Evolutionary conservation across 2,113 vertebrate species (phyloP).

Genomic region (Narcine bancroftii): DNA sequence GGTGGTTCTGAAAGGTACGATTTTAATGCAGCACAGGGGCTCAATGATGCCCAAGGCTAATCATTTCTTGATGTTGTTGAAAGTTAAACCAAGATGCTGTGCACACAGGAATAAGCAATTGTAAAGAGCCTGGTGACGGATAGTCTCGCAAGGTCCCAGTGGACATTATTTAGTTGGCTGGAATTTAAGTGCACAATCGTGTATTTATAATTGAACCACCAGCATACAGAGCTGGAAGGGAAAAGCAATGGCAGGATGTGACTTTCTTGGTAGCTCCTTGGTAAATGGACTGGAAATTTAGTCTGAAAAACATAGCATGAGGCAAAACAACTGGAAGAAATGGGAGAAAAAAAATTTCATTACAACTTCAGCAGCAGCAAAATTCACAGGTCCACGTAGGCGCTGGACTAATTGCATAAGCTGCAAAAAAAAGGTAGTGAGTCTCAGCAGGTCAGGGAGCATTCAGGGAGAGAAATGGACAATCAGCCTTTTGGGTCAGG

Average conservation of each 20-base stretch:
- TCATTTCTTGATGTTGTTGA: neutral
- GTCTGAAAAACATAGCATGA: neutral
- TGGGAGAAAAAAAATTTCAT: neutral
- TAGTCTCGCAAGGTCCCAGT: conserved; percentile 1
- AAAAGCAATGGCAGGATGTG: neutral
- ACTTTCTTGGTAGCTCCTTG: neutral
- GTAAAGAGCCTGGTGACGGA: neutral
- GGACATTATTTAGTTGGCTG: conserved; percentile 30
- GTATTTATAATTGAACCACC: conserved; percentile 1
- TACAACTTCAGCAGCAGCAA: no score
- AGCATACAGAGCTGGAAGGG: neutral
- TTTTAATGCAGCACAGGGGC: neutral
- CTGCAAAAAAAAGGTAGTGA: no score
- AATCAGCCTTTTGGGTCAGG: no score
- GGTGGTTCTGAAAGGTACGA: neutral
- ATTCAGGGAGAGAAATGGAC: no score
- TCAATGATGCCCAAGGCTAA: neutral
- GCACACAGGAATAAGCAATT: conserved; percentile 20
- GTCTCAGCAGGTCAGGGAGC: no score
- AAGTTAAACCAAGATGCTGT: conserved; percentile 18
- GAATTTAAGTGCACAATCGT: neutral
- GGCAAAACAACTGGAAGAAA: neutral
- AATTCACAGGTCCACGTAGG: neutral
- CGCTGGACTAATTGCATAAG: neutral
- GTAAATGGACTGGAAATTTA: neutral